phyloP scores from a whole-genome alignment of 1,140 invertebrate genomes.

The Limonius californicus region DNA sequence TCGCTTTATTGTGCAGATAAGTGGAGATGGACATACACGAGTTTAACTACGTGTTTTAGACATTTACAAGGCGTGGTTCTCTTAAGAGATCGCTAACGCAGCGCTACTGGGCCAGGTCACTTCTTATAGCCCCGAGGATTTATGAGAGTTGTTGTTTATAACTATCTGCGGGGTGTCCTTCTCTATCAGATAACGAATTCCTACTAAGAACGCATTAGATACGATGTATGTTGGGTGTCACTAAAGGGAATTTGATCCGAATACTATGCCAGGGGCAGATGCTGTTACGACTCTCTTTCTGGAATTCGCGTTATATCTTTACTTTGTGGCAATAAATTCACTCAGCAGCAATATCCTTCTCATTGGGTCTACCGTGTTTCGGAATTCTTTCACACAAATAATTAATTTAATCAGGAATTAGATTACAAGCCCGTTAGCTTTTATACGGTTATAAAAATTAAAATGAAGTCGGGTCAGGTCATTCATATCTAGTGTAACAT shows the following conservation, averaged over 20 bases:
- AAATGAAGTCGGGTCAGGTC: too few relatives aligned
- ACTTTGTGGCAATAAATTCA: not conserved
- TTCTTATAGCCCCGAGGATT: not conserved
- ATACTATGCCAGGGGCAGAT: not conserved
- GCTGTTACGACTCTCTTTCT: not conserved
- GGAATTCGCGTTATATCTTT: too few relatives aligned
- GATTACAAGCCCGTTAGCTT: too few relatives aligned
- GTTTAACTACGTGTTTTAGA: constrained; percentile 2
- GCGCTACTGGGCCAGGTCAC: not conserved
- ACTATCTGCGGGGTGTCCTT: not conserved
- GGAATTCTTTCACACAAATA: too few relatives aligned
- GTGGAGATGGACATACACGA: not conserved
- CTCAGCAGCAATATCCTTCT: too few relatives aligned
- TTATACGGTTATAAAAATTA: too few relatives aligned
- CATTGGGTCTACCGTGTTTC: too few relatives aligned
- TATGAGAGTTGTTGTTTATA: constrained; percentile 1
- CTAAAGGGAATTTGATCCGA: not conserved
- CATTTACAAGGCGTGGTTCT: constrained; percentile 4
- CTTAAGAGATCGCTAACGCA: not conserved
- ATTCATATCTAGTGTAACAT: too few relatives aligned
- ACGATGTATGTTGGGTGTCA: not conserved
- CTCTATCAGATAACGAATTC: constrained; percentile 1
- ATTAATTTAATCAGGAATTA: too few relatives aligned
- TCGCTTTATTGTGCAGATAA: not conserved
- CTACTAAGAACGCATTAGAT: not conserved